Evolutionary conservation across 2,888 invertebrate species (phyloP).

Genomic region (Epinotia demarniana): DNA sequence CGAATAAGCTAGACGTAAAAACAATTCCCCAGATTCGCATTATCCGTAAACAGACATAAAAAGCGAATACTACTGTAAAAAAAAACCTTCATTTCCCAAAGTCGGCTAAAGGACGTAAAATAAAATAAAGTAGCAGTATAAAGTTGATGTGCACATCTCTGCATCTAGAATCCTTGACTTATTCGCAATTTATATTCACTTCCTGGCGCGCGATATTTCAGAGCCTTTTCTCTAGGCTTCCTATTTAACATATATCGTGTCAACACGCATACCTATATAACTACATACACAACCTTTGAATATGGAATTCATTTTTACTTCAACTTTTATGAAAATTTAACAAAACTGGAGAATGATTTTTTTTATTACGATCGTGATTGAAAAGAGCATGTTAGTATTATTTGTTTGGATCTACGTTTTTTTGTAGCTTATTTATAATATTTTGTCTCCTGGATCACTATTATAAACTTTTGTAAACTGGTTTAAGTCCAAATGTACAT

Average conservation of each 20-base stretch:
- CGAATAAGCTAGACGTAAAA: conserved; percentile 26
- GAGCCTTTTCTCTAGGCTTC: conserved; percentile 48
- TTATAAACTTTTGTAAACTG: too few relatives aligned
- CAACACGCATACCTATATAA: conserved; percentile 29
- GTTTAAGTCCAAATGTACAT: too few relatives aligned
- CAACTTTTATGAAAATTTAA: not conserved
- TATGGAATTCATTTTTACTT: not conserved
- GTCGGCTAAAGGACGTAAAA: conserved; percentile 41
- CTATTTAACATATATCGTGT: conserved; percentile 46
- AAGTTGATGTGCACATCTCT: conserved; percentile 46
- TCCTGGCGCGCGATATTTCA: conserved; percentile 46
- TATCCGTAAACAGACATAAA: conserved; percentile 30
- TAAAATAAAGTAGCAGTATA: conserved; percentile 41
- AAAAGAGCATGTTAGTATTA: too few relatives aligned
- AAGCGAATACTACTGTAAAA: conserved; percentile 16
- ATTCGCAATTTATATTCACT: conserved; percentile 50
- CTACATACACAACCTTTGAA: not conserved
- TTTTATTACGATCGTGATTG: not conserved
- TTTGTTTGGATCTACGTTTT: too few relatives aligned
- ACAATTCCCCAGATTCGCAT: conserved; percentile 16
- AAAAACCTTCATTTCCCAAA: conserved; percentile 31
- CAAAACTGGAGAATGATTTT: not conserved
- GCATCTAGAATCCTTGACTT: conserved; percentile 48
- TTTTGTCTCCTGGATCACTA: too few relatives aligned
- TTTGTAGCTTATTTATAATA: too few relatives aligned